A percentile compares a stretch with the other conserved stretches of the same genome.
Evolutionary conservation across 2,888 invertebrate species (phyloP).

Genomic region (Digitonthophagus gazella): DNA sequence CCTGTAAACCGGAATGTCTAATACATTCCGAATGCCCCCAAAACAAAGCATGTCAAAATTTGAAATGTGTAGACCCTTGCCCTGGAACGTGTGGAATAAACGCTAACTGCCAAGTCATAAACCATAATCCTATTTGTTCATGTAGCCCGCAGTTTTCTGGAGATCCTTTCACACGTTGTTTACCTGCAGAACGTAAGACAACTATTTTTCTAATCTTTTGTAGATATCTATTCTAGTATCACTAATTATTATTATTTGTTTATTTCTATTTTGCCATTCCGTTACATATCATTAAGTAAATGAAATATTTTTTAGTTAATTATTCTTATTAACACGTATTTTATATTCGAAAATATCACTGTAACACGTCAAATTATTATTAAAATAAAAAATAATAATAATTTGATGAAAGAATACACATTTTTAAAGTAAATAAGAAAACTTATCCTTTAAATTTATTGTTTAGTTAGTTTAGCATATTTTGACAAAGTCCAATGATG

Average conservation of each 20-base stretch:
- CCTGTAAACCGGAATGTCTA: slow-evolving; percentile 65
- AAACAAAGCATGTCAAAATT: slow-evolving; percentile 61
- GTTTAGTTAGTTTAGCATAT: slow-evolving; percentile 18
- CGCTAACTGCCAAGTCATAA: slow-evolving; percentile 65
- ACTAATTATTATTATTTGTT: slow-evolving; percentile 12
- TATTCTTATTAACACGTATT: neutral
- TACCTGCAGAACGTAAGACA: slow-evolving; percentile 30
- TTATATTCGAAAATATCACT: neutral
- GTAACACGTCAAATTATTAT: too few species aligned
- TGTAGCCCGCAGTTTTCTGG: slow-evolving; percentile 63
- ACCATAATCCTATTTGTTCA: slow-evolving; percentile 68
- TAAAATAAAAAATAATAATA: too few species aligned
- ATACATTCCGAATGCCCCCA: slow-evolving; percentile 66
- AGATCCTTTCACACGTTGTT: slow-evolving; percentile 62
- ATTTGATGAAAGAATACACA: too few species aligned
- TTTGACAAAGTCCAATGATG: slow-evolving; percentile 7
- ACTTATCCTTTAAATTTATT: slow-evolving; percentile 20
- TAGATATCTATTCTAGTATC: neutral
- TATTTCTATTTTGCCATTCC: slow-evolving; percentile 1
- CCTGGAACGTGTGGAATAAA: slow-evolving; percentile 64
- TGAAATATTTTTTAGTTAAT: neutral
- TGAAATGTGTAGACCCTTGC: slow-evolving; percentile 67
- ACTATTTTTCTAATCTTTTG: neutral
- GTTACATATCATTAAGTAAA: slow-evolving; percentile 5
- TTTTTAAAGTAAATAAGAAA: too few species aligned